Percentiles rank a stretch among this genome's conserved stretches.
Conservation (phyloP, 2,888 invertebrate genomes). For the Agonopterix heracliana region DNA sequence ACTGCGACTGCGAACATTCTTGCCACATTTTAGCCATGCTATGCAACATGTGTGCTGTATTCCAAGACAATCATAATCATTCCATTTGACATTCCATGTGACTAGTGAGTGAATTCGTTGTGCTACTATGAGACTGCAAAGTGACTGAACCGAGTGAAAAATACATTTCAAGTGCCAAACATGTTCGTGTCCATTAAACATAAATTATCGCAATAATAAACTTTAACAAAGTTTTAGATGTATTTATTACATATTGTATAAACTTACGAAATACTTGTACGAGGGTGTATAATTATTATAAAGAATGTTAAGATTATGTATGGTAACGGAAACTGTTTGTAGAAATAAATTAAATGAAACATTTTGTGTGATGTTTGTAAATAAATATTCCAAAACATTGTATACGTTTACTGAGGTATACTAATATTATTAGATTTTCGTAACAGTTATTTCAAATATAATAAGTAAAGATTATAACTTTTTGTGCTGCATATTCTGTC, state of each 20-base stretch:
- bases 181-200: slow-evolving; percentile 54
- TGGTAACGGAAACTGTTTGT: not conserved
- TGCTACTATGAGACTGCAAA: slow-evolving; percentile 16
- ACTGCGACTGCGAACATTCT: too few relatives aligned
- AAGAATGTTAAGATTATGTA: slow-evolving; percentile 19
- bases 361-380: slow-evolving; percentile 56
- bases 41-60: too few relatives aligned
- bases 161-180: slow-evolving; percentile 53
- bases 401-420: slow-evolving; percentile 60
- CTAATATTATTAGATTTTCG: slow-evolving; percentile 11
- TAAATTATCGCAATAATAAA: slow-evolving; percentile 43
- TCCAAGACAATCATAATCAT: not conserved
- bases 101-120: slow-evolving; percentile 1
- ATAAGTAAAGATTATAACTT: too few relatives aligned
- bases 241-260: slow-evolving; percentile 39
- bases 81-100: not conserved
- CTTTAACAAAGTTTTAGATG: slow-evolving; percentile 37
- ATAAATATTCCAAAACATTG: slow-evolving; percentile 48
- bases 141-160: slow-evolving; percentile 28
- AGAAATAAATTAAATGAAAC: slow-evolving; percentile 22
- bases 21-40: too few relatives aligned
- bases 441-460: not conserved
- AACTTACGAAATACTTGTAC: slow-evolving; percentile 25
- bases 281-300: slow-evolving; percentile 34
- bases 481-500: not conserved